A percentile compares a stretch with the other conserved stretches of the same genome.
phyloP scores from a whole-genome alignment of 2,113 vertebrate genomes.

The Narcine bancroftii region DNA sequence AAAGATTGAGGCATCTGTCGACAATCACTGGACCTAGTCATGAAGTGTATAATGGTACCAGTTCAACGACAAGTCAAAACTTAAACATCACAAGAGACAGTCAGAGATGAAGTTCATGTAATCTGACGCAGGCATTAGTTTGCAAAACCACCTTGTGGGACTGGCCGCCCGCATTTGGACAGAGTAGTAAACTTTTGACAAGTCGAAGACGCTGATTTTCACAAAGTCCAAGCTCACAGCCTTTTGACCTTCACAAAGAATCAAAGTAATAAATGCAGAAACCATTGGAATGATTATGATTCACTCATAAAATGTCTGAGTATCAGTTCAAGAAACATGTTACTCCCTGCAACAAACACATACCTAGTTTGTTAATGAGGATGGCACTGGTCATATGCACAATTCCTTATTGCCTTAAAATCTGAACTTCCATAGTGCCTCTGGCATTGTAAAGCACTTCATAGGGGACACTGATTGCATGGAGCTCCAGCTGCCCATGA shows the following conservation, averaged over 20 bases:
- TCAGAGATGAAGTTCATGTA: not conserved
- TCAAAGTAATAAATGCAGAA: not conserved
- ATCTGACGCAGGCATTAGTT: not conserved
- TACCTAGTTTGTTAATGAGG: too few relatives aligned
- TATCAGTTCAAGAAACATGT: too few relatives aligned
- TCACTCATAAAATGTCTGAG: too few relatives aligned
- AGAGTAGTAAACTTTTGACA: not conserved
- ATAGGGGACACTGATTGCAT: not conserved
- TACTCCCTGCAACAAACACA: too few relatives aligned
- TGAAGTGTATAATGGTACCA: not conserved
- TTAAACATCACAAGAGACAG: not conserved
- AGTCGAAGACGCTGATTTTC: not conserved
- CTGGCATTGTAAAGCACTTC: too few relatives aligned
- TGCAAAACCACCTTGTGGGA: not conserved
- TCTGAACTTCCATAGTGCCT: too few relatives aligned
- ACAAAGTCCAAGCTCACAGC: not conserved
- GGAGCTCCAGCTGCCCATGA: not conserved
- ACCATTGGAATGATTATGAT: too few relatives aligned
- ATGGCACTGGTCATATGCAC: not conserved
- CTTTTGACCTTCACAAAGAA: not conserved
- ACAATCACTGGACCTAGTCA: too few relatives aligned
- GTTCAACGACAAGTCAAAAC: not conserved
- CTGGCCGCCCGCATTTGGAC: not conserved
- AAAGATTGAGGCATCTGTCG: too few relatives aligned
- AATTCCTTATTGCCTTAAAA: not conserved